These are phyloP conservation scores for Trialeurodes vaporariorum DNA, from an alignment of 1,140 invertebrate genomes.

Conservation along the genomic window DNA sequence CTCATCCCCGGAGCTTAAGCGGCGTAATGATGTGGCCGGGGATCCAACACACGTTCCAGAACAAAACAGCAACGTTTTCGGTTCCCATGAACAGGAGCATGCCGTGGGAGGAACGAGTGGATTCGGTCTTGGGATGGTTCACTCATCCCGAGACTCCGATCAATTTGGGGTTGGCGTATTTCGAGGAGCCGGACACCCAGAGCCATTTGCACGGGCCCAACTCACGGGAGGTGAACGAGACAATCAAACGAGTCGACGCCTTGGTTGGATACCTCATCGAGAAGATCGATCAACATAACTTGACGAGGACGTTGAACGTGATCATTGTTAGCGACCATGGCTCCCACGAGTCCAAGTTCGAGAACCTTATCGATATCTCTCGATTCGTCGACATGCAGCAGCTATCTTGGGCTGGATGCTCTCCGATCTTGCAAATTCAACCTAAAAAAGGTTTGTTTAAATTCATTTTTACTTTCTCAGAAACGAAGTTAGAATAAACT, in stretches of 20 bases:
- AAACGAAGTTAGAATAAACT: no score
- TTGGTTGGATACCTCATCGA: neutral
- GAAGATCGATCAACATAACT: neutral
- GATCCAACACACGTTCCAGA: constrained; percentile 36
- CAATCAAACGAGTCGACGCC: neutral
- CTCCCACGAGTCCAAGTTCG: neutral
- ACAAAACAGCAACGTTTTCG: constrained; percentile 35
- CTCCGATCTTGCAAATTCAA: neutral
- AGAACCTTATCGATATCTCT: neutral
- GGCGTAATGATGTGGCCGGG: constrained; percentile 53
- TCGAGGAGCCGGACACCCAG: constrained; percentile 48
- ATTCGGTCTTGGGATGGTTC: constrained; percentile 53
- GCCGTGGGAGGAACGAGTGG: constrained; percentile 43
- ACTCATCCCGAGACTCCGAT: constrained; percentile 41
- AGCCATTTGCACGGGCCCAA: constrained; percentile 39
- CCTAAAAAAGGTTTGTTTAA: neutral
- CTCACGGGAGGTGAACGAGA: constrained; percentile 15
- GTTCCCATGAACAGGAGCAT: constrained; percentile 38
- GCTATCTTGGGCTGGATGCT: neutral
- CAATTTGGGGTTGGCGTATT: constrained; percentile 55
- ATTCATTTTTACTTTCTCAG: no score
- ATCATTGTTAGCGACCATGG: neutral
- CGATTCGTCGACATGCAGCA: neutral
- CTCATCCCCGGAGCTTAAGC: no score
- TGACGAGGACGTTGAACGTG: neutral